Evolutionary conservation across 2,113 vertebrate species (phyloP).

Genomic region (Rhabdornis inornatus): DNA sequence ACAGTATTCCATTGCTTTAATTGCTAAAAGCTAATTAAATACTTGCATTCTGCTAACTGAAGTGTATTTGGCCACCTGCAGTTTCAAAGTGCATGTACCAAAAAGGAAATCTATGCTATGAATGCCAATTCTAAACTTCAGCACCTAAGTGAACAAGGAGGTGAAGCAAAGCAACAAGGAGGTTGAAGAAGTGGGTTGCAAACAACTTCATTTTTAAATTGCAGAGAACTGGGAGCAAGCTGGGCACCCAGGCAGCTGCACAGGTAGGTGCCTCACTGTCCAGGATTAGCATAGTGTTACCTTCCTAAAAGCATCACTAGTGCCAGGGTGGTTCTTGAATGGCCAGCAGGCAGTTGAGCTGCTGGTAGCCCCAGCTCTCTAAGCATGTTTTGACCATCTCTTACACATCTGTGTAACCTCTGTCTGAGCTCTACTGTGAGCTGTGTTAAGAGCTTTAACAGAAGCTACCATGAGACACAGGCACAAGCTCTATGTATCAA

Average conservation of each 20-base stretch:
- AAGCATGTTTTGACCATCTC: not conserved
- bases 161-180: not conserved
- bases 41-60: not conserved
- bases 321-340: not conserved
- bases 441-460: not conserved
- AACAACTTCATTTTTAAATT: not conserved
- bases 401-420: not conserved
- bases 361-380: not conserved
- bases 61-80: not conserved
- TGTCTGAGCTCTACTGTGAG: not conserved
- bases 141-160: not conserved
- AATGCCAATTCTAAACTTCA: not conserved
- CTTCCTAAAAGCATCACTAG: not conserved
- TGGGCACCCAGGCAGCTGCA: not conserved
- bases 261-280: not conserved
- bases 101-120: not conserved
- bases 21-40: not conserved
- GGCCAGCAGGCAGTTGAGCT: not conserved
- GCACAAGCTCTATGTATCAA: rapidly evolving
- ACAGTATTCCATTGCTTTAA: not conserved
- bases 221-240: not conserved
- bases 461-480: not conserved
- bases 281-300: not conserved
- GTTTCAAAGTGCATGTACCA: not conserved
- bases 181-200: not conserved